phyloP scores from a whole-genome alignment of 2,888 invertebrate species.

The Nephrotoma guestfalica region DNA sequence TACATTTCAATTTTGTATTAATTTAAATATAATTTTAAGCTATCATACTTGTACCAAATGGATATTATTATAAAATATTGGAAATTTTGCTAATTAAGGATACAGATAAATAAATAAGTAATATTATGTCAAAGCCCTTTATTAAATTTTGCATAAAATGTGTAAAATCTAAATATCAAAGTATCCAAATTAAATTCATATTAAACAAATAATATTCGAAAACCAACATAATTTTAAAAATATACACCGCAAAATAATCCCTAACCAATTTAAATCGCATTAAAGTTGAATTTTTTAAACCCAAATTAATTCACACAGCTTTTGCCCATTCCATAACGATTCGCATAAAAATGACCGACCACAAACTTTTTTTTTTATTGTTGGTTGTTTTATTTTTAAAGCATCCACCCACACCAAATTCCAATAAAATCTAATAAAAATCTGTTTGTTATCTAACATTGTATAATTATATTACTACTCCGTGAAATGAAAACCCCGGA shows the following conservation, averaged over 20 bases:
- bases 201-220: not conserved
- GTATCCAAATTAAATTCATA: too few relatives aligned
- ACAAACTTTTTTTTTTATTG: not conserved
- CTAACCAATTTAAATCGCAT: not conserved
- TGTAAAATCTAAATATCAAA: too few relatives aligned
- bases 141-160: too few relatives aligned
- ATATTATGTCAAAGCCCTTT: too few relatives aligned
- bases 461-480: not conserved
- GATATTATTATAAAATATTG: too few relatives aligned
- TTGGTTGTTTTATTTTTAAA: too few relatives aligned
- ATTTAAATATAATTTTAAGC: too few relatives aligned
- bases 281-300: not conserved
- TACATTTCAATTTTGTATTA: too few relatives aligned
- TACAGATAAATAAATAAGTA: too few relatives aligned
- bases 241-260: not conserved
- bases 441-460: not conserved
- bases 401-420: not conserved
- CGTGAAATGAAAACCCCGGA: not conserved
- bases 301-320: not conserved
- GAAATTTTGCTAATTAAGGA: too few relatives aligned
- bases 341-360: not conserved
- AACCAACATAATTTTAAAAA: not conserved
- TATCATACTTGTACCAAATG: too few relatives aligned
- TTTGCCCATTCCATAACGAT: not conserved
- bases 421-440: not conserved